Percentiles rank a stretch among this genome's conserved stretches.
Conservation (phyloP, 2,797 vertebrate species). For the Sardinella longiceps region DNA sequence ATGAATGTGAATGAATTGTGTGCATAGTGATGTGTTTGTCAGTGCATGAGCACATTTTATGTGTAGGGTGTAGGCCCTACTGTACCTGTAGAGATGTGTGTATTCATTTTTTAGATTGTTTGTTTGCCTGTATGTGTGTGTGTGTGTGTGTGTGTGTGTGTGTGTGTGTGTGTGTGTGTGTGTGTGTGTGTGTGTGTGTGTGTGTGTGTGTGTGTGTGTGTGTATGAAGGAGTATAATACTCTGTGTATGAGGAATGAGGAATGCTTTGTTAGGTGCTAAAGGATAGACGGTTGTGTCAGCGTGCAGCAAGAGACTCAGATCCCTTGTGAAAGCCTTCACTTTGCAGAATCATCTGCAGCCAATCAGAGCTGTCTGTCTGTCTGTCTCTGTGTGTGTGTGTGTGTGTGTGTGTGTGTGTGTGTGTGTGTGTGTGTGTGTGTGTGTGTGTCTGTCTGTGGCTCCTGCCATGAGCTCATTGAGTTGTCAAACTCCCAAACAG, state of each 20-base stretch:
- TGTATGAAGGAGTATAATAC: neutral
- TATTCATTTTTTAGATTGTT: neutral
- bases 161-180: slow-evolving; percentile 12
- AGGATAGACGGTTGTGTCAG: slow-evolving; percentile 44
- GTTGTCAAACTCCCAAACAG: slow-evolving; percentile 55
- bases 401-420: too few relatives aligned
- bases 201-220: neutral
- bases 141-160: slow-evolving; percentile 10
- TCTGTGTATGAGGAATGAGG: slow-evolving; percentile 9
- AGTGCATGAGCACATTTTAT: too few relatives aligned
- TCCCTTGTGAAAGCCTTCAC: slow-evolving; percentile 43
- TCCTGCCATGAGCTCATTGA: slow-evolving; percentile 57
- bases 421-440: too few relatives aligned
- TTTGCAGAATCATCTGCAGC: slow-evolving; percentile 48
- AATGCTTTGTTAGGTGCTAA: slow-evolving; percentile 50
- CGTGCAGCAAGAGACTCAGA: slow-evolving; percentile 25
- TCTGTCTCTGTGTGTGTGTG: too few relatives aligned
- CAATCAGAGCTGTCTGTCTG: slow-evolving; percentile 36
- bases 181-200: neutral
- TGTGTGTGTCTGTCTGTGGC: slow-evolving; percentile 28
- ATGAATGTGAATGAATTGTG: too few relatives aligned
- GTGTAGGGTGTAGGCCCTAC: too few relatives aligned
- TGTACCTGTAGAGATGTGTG: neutral
- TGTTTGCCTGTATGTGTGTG: slow-evolving; percentile 17
- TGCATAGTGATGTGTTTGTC: too few relatives aligned